These are phyloP conservation scores for Ophioderma brevispina DNA, from an alignment of 35 echinoderm and acorn worm species.

Conservation along the genomic window DNA sequence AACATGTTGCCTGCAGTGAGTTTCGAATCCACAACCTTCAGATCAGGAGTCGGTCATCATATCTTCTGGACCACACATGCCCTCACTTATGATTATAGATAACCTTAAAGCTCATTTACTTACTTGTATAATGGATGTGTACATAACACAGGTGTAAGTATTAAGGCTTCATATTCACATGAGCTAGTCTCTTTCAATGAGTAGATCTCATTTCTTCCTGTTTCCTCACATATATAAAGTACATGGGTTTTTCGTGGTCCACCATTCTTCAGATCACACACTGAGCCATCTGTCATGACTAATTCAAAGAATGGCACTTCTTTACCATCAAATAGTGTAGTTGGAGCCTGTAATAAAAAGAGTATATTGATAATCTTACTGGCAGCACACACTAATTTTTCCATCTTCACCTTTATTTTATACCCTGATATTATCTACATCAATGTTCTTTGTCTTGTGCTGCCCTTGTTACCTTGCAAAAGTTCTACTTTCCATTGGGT, in stretches of 20 bases:
- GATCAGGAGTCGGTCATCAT: too few relatives aligned
- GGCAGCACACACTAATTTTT: background rate
- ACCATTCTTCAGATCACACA: constrained; percentile 75
- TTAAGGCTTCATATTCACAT: constrained; percentile 90
- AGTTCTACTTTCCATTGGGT: background rate
- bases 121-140: constrained; percentile 87
- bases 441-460: too few relatives aligned
- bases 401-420: too few relatives aligned
- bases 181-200: constrained; percentile 86
- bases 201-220: constrained; percentile 74
- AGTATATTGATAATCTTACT: background rate
- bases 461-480: too few relatives aligned
- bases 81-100: too few relatives aligned
- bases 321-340: constrained; percentile 69
- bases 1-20: too few relatives aligned
- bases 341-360: constrained; percentile 72
- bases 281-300: constrained; percentile 82
- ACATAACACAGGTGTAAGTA: constrained; percentile 73
- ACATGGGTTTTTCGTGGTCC: constrained; percentile 62
- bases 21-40: too few relatives aligned
- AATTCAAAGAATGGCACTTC: constrained; percentile 93
- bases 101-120: too few relatives aligned
- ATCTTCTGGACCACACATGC: too few relatives aligned
- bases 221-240: constrained; percentile 84
- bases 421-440: too few relatives aligned